A percentile compares a stretch with the other conserved stretches of the same genome.
These are phyloP conservation scores for Chelidonichthys spinosus DNA, from an alignment of 2,797 vertebrate species.

Conservation along the genomic window DNA sequence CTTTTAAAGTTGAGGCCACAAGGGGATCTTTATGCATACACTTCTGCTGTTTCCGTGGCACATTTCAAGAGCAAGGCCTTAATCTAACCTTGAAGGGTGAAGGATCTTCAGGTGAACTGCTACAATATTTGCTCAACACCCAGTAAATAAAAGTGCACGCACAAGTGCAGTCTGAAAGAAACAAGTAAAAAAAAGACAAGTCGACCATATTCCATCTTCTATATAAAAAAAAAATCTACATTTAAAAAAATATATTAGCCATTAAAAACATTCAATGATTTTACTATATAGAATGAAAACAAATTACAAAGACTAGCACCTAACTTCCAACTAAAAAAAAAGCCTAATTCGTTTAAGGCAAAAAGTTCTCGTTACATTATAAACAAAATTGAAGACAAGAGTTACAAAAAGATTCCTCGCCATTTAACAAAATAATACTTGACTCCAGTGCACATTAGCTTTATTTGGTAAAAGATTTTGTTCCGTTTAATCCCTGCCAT, in stretches of 20 bases:
- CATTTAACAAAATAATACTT: not conserved
- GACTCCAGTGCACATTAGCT: not conserved
- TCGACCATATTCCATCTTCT: not conserved
- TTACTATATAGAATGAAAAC: not conserved
- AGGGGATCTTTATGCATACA: not conserved
- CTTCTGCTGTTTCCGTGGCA: not conserved
- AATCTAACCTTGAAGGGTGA: conserved; percentile 73
- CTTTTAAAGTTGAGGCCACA: not conserved
- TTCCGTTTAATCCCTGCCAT: not conserved
- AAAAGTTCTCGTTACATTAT: not conserved
- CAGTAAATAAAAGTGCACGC: conserved; percentile 41
- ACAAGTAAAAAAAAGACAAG: not conserved
- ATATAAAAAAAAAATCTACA: not conserved
- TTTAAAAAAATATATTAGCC: not conserved
- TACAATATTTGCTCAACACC: conserved; percentile 47
- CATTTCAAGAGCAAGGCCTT: conserved; percentile 1
- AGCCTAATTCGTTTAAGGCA: not conserved
- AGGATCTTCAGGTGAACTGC: conserved; percentile 30
- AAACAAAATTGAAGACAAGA: not conserved
- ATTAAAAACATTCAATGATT: not conserved
- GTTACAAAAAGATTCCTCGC: not conserved
- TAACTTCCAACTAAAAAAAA: not conserved
- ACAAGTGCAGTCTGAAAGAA: not conserved
- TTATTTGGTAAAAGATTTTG: not conserved
- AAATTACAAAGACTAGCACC: not conserved